phyloP scores from a whole-genome alignment of 2,888 invertebrate species.

The Amphiduros pacificus region DNA sequence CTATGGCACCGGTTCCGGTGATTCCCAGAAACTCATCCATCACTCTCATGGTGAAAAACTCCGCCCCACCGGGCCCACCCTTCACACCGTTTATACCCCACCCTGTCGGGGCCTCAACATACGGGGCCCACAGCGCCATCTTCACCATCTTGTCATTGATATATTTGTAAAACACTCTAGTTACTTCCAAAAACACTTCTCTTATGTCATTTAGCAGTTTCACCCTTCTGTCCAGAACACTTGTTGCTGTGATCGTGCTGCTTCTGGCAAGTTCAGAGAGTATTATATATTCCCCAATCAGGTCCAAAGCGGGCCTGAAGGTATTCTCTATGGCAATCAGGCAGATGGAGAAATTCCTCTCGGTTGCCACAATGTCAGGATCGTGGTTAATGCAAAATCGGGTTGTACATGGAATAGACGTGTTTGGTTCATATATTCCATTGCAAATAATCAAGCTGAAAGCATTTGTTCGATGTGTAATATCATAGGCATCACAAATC shows the following conservation, averaged over 20 bases:
- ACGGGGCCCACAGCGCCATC: background rate
- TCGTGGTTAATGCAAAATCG: slow-evolving; percentile 1
- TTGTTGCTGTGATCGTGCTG: background rate
- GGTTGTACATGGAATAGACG: background rate
- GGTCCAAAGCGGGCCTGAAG: background rate
- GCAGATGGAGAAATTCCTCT: slow-evolving; percentile 12
- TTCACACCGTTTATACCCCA: slow-evolving; percentile 12
- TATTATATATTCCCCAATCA: background rate
- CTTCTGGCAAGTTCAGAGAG: slow-evolving; percentile 2
- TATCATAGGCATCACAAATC: too few relatives aligned
- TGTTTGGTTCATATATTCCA: background rate
- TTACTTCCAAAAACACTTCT: background rate
- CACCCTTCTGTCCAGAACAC: background rate
- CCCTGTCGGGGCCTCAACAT: background rate
- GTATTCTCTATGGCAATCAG: slow-evolving; percentile 8
- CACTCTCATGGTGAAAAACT: slow-evolving; percentile 2
- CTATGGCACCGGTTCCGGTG: background rate
- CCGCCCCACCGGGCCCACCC: slow-evolving; percentile 5
- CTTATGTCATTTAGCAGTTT: background rate
- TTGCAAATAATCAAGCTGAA: slow-evolving; percentile 5
- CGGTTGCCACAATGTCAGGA: background rate
- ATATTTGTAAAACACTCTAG: background rate
- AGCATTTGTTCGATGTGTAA: too few relatives aligned
- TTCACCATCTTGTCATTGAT: background rate
- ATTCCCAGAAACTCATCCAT: slow-evolving; percentile 10